These are phyloP conservation scores for Incurvaria masculella DNA, from an alignment of 2,888 invertebrate species.

Conservation along the genomic window DNA sequence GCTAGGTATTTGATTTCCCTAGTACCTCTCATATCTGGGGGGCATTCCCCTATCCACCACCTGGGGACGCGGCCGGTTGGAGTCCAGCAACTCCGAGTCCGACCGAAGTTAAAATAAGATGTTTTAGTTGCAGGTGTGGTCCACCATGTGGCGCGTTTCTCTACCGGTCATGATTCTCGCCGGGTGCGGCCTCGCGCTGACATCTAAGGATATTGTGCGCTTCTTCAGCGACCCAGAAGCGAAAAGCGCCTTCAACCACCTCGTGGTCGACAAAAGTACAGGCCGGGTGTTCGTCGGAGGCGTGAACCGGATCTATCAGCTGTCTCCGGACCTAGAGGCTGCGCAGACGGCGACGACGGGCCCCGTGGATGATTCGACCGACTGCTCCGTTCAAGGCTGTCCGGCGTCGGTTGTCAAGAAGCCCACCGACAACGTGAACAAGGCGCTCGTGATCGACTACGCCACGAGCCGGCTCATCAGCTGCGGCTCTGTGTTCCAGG, in stretches of 20 bases:
- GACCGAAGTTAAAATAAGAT: too few species aligned
- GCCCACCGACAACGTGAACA: constrained; percentile 87
- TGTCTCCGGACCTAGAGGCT: constrained; percentile 81
- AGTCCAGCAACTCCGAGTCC: too few species aligned
- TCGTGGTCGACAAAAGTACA: constrained; percentile 88
- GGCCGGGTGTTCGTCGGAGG: constrained; percentile 87
- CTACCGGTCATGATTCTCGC: constrained; percentile 55
- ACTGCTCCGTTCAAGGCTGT: constrained; percentile 85
- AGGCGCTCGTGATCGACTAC: constrained; percentile 92
- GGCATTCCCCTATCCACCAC: not conserved
- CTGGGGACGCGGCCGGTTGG: constrained; percentile 17
- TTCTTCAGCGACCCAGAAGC: constrained; percentile 62
- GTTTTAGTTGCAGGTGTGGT: too few species aligned
- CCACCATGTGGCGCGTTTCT: constrained; percentile 51
- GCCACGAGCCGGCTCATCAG: constrained; percentile 84
- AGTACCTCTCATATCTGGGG: constrained; percentile 41
- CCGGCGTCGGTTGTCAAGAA: constrained; percentile 71
- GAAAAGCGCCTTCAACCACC: constrained; percentile 75
- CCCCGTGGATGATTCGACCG: constrained; percentile 84
- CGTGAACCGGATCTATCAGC: constrained; percentile 88
- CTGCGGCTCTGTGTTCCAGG: constrained; percentile 90
- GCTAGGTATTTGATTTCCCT: not conserved
- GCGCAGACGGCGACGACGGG: constrained; percentile 79
- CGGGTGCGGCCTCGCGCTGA: constrained; percentile 42
- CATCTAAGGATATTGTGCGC: constrained; percentile 64